These are phyloP conservation scores for Holacanthella duospinosa DNA, from an alignment of 2,888 invertebrate species.

Conservation along the genomic window DNA sequence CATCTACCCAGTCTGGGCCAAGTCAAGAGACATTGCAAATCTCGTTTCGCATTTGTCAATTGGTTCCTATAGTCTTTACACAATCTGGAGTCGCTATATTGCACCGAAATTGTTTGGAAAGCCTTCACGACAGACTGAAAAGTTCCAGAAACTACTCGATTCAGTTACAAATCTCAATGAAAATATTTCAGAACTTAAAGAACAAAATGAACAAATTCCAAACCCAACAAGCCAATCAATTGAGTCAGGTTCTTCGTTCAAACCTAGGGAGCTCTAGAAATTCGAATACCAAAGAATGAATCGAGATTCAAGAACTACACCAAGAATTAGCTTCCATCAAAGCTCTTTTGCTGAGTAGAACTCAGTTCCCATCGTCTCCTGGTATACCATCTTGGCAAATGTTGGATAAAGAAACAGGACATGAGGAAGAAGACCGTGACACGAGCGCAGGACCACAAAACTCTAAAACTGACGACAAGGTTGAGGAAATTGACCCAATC, in stretches of 20 bases:
- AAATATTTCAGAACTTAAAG: slow-evolving; percentile 31
- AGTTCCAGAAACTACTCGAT: slow-evolving; percentile 30
- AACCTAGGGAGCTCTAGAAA: no score
- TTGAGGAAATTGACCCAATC: no score
- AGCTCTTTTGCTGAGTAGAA: slow-evolving; percentile 54
- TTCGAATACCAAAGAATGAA: no score
- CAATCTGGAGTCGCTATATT: slow-evolving; percentile 65
- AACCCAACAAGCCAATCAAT: background rate
- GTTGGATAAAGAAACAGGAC: slow-evolving; percentile 12
- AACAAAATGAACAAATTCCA: no score
- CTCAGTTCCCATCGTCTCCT: slow-evolving; percentile 31
- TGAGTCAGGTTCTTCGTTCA: no score
- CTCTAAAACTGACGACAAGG: no score
- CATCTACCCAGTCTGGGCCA: no score
- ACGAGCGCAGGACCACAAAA: no score
- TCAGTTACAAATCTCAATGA: slow-evolving; percentile 32
- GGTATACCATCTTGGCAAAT: slow-evolving; percentile 37
- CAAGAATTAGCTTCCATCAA: slow-evolving; percentile 61
- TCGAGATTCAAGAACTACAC: no score
- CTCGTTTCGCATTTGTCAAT: slow-evolving; percentile 65
- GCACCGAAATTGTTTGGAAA: slow-evolving; percentile 60
- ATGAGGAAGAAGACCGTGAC: slow-evolving; percentile 1
- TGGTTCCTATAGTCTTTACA: slow-evolving; percentile 64
- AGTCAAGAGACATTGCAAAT: slow-evolving; percentile 54
- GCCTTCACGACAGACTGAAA: slow-evolving; percentile 39